Evolutionary conservation across 2,797 vertebrate genomes (phyloP), one percentile per base, ranked within the genome.

Genomic region (Micromesistius poutassou): DNA sequence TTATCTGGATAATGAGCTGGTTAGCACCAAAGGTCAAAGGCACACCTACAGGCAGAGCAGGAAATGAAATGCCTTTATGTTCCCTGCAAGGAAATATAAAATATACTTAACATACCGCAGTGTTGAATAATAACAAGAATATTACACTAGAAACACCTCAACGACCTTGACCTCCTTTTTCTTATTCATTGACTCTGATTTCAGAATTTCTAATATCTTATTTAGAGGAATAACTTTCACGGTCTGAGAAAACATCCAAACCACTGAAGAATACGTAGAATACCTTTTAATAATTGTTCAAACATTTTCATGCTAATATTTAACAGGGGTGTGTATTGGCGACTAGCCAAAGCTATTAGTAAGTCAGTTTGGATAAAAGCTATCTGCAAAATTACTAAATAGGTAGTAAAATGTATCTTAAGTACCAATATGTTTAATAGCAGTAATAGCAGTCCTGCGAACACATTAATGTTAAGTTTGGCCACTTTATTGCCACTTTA

Each of bases 1-100:
- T 30, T 46, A 28, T 68, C 22, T 66, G 12, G 35, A 22, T 46
- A 78, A 70, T 74, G 72, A 7, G 40, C n/a, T 68, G 72, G 40
- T 42, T 72, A 38, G 74, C 25, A 25, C 72, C 25, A 75, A 79
- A 79, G 42, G 74, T 36, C 16, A 14, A 55, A 55, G 22, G 31
- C 42, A 31, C 72, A 73, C 31, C 28, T 33, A 68, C 31, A 36
- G 30, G 22, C 19, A n/a, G 72, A 10, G 72, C 33, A 10, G 31
- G 72, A 73, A 73, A 73, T 71, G 4, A 71, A 30, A 30, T 55
- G 50, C 42, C 42, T 46, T 46, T 46, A 46, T 46, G 42, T 46
- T 16, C 16, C 42, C 42, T 0, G 42, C 42, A 4, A 55, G 50
- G 50, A 55, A 55, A n/a, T 55, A 46, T 13, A 46, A 46, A 46